Evolutionary conservation across 2,888 invertebrate species (phyloP), one percentile per base, ranked within the genome.

Genomic region (Druceiella hillmani): DNA sequence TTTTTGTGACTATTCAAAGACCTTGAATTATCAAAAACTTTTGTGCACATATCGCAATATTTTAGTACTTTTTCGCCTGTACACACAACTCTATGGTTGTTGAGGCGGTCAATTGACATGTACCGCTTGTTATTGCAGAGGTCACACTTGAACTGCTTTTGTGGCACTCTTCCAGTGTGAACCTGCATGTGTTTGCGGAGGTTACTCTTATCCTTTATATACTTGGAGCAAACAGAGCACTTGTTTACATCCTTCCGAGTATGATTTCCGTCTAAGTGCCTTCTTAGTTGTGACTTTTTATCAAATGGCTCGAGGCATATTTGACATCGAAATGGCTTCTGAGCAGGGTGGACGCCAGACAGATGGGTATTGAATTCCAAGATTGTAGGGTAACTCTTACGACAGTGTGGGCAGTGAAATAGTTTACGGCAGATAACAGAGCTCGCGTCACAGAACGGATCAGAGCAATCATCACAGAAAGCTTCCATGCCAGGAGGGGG

Each of bases 101-200:
- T 72, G 33, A 73, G 64, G 55, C 72, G 58, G 50, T 73, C 72
- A 16, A 73, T 51, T 24, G 72, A 71, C 72, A 73, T 72, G 51
- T 71, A 72, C 15, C 72, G 64, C 50, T 72, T 73, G 45, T 73
- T 73, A 51, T 73, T 72, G 50, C 72, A 73, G 35, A 72, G 53
- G 51, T 73, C 72, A 62, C 72, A 73, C 52, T 73, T 73, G 48
- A 73, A 73, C 52, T 73, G 72, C 53, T 71, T 73, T 50, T 72
- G 72, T 34, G 72, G 72, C 33, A 72, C 68, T 24, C 71, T 56
- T 2, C 72, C 72, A 22, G 72, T 72, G 48, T 73, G 72, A n/a
- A 73, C 72, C 55, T 72, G 72, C 72, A 73, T 73, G 50, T 73
- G 72, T 51, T 73, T 73, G 44, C 72, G 68, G 46, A 73, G 55